Percentiles rank a stretch among this genome's conserved stretches.
These are phyloP conservation scores for Luperina nickerlii DNA, from an alignment of 2,888 invertebrate species.

Conservation along the genomic window DNA sequence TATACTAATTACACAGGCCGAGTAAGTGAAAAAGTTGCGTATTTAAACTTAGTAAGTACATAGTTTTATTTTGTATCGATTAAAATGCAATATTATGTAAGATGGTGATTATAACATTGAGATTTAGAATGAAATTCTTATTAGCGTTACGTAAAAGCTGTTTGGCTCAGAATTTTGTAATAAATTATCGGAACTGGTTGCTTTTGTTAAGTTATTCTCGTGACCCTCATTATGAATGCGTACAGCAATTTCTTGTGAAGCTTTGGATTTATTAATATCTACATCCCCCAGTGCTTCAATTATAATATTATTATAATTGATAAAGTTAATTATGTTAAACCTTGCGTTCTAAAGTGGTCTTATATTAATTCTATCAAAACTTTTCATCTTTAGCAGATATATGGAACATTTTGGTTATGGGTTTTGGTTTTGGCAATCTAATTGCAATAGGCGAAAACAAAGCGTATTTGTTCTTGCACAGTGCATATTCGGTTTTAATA, in stretches of 20 bases:
- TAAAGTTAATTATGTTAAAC: slow-evolving; percentile 6
- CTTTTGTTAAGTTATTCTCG: slow-evolving; percentile 43
- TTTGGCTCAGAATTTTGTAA: slow-evolving; percentile 47
- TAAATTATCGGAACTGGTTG: slow-evolving; percentile 62
- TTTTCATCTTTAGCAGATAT: background rate
- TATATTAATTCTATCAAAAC: background rate
- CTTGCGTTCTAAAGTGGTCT: slow-evolving; percentile 3
- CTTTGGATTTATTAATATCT: slow-evolving; percentile 20
- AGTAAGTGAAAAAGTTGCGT: background rate
- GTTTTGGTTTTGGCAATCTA: no score
- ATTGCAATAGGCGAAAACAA: no score
- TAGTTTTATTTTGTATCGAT: slow-evolving; percentile 14
- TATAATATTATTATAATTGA: slow-evolving; percentile 19
- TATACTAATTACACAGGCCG: background rate
- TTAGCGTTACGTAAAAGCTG: slow-evolving; percentile 49
- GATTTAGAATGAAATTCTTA: slow-evolving; percentile 52
- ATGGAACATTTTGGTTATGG: background rate
- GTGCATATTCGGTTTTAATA: background rate
- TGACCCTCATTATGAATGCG: slow-evolving; percentile 40
- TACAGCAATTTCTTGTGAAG: slow-evolving; percentile 34
- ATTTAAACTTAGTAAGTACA: slow-evolving; percentile 13
- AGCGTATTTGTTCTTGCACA: background rate
- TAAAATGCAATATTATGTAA: slow-evolving; percentile 52
- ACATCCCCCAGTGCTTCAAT: slow-evolving; percentile 16
- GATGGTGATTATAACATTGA: slow-evolving; percentile 44